Conservation (phyloP, 1,140 invertebrate species). For the Geopemphigus sp. region DNA sequence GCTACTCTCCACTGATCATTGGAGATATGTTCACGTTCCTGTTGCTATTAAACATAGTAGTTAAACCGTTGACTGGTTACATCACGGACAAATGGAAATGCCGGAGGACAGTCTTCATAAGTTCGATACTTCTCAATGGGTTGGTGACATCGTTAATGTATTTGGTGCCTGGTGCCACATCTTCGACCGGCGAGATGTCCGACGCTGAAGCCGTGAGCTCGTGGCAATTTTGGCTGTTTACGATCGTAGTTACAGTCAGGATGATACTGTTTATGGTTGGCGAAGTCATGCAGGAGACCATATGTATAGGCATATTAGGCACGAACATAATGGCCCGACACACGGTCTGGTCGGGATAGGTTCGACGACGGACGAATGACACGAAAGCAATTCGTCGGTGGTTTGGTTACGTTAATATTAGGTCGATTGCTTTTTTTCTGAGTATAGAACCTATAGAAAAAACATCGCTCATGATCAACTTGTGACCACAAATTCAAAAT, state of each 20-base stretch:
- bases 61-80: slow-evolving; percentile 14
- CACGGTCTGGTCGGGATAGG: background rate
- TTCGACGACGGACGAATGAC: background rate
- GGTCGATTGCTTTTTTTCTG: too few species aligned
- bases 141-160: background rate
- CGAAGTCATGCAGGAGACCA: slow-evolving; percentile 24
- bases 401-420: too few species aligned
- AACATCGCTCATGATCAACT: too few species aligned
- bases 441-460: too few species aligned
- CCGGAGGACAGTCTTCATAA: background rate
- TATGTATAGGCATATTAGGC: slow-evolving; percentile 1
- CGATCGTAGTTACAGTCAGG: background rate
- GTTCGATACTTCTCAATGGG: background rate
- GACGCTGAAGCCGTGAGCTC: background rate
- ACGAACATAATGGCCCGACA: too few species aligned
- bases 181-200: background rate
- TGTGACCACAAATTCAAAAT: too few species aligned
- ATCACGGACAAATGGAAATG: slow-evolving; percentile 35
- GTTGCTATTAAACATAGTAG: slow-evolving; percentile 11
- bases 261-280: slow-evolving; percentile 15
- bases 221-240: slow-evolving; percentile 10
- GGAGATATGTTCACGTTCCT: background rate
- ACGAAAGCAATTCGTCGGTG: too few species aligned
- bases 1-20: background rate
- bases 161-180: background rate